Conservation (phyloP, 2,113 vertebrate genomes). For the Tricholaema leucomelas region DNA sequence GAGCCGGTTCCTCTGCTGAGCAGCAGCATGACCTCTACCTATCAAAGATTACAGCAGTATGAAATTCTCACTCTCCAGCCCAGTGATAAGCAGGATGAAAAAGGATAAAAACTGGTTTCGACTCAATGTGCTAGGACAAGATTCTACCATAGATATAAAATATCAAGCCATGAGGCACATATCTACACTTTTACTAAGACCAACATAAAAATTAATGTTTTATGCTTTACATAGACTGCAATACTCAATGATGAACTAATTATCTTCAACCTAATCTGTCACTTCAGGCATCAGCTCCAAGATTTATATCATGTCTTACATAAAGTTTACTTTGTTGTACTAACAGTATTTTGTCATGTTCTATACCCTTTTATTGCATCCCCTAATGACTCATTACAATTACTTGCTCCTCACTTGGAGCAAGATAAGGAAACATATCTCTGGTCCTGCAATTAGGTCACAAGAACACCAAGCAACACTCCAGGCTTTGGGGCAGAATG, state of each 20-base stretch:
- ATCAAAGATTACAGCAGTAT: neutral
- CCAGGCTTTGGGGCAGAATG: too few relatives aligned
- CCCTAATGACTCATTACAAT: neutral
- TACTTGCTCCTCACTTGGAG: neutral
- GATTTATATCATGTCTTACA: neutral
- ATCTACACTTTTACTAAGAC: neutral
- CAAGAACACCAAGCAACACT: too few relatives aligned
- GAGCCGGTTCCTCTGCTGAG: neutral
- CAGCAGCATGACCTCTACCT: neutral
- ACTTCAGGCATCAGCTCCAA: neutral
- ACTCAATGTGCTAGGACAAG: neutral
- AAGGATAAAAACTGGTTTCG: neutral
- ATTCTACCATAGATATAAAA: neutral
- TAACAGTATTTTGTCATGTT: neutral
- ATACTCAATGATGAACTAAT: neutral
- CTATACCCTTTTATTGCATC: neutral
- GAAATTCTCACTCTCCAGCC: neutral
- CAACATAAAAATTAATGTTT: neutral
- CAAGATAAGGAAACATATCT: neutral
- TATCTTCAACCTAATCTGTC: neutral
- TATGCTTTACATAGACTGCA: neutral
- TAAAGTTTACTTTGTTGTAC: neutral
- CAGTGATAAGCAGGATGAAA: neutral
- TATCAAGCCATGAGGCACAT: accelerated
- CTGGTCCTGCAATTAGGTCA: too few relatives aligned